These are phyloP conservation scores for Pseudomyrmex cubaensis DNA, from an alignment of 1,140 invertebrate genomes.

Conservation along the genomic window DNA sequence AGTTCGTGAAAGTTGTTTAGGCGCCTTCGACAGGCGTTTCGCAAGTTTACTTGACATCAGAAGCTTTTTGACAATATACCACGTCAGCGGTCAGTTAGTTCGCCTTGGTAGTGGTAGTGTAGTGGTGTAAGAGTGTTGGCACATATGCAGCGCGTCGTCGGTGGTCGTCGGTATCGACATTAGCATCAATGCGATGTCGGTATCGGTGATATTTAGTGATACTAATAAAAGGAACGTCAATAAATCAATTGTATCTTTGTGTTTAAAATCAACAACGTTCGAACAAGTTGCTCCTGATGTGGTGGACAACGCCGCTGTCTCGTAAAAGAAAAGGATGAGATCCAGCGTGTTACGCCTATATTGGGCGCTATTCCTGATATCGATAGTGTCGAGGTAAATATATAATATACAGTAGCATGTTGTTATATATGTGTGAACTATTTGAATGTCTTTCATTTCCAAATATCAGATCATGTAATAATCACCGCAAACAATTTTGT, in stretches of 20 bases:
- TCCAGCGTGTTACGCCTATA: conserved; percentile 85
- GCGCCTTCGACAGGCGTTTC: background rate
- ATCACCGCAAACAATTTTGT: background rate
- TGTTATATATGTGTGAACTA: no score
- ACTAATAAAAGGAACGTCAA: background rate
- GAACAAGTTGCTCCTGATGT: conserved; percentile 34
- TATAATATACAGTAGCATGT: background rate
- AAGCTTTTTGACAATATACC: conserved; percentile 55
- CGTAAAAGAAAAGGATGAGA: conserved; percentile 84
- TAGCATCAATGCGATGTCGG: background rate
- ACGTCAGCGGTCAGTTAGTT: conserved; percentile 65
- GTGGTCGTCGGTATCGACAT: conserved; percentile 8
- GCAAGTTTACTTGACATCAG: background rate
- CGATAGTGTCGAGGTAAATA: conserved; percentile 85
- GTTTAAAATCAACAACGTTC: conserved; percentile 25
- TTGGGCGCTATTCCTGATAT: conserved; percentile 86
- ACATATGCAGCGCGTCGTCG: background rate
- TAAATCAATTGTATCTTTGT: background rate
- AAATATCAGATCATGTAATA: background rate
- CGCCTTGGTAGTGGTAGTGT: conserved; percentile 31
- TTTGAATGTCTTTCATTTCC: conserved; percentile 1
- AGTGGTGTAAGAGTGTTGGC: conserved; percentile 11
- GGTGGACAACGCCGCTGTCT: conserved; percentile 23
- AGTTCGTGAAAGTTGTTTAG: background rate
- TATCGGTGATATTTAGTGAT: background rate